These are phyloP conservation scores for Prunella fulvescens DNA, from an alignment of 2,113 vertebrate genomes.

Conservation along the genomic window DNA sequence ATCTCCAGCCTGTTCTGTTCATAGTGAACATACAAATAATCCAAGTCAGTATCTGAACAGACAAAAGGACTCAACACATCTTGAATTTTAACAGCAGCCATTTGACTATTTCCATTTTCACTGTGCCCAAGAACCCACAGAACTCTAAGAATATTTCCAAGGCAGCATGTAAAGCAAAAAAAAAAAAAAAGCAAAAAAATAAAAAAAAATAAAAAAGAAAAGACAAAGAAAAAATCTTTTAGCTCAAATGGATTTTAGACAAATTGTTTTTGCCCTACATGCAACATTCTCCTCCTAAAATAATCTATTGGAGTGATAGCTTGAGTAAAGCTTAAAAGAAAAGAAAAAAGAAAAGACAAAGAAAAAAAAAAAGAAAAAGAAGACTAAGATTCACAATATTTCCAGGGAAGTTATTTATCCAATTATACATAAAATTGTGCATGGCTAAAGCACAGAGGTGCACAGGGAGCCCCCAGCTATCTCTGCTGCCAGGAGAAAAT, in stretches of 20 bases:
- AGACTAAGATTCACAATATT: background rate
- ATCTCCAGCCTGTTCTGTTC: background rate
- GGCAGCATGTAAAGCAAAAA: fast-evolving
- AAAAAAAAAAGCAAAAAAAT: too few relatives aligned
- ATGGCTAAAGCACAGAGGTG: background rate
- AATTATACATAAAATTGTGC: background rate
- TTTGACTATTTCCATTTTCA: background rate
- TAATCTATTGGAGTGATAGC: background rate
- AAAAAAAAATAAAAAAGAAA: fast-evolving
- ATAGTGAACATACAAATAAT: background rate
- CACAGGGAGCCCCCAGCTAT: background rate
- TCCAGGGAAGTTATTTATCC: background rate
- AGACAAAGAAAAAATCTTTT: background rate
- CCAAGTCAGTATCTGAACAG: background rate
- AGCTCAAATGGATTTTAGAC: background rate
- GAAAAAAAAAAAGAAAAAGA: background rate
- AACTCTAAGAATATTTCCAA: background rate
- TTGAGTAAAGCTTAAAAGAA: background rate
- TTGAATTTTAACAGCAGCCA: background rate
- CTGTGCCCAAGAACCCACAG: background rate
- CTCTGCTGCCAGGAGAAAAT: background rate
- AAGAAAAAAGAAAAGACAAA: background rate
- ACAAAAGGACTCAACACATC: background rate
- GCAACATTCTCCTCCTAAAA: background rate
- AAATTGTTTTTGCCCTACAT: background rate